phyloP scores from a whole-genome alignment of 2,113 vertebrate genomes.

The Otocyon megalotis region DNA sequence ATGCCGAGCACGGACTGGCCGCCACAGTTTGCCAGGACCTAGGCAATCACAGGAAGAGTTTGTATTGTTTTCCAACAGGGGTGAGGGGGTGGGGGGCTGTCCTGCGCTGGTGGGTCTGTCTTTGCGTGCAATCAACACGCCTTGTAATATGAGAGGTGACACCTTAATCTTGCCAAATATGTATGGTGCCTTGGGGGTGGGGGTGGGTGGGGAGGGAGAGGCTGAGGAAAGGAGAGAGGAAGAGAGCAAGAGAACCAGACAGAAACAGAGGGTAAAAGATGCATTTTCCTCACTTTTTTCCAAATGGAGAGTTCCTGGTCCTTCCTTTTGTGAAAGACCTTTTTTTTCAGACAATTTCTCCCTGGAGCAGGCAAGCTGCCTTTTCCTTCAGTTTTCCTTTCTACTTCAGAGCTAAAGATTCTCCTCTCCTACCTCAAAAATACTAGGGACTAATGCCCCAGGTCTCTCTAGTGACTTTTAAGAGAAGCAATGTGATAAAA shows the following conservation, averaged over 20 bases:
- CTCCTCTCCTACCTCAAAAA: not conserved
- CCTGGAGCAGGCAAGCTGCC: not conserved
- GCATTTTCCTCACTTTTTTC: not conserved
- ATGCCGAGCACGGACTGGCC: not conserved
- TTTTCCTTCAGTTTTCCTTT: not conserved
- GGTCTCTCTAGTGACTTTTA: not conserved
- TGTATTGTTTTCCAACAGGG: conserved; percentile 37
- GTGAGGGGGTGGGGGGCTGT: conserved; percentile 50
- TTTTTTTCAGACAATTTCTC: not conserved
- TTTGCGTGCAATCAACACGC: conserved; percentile 83
- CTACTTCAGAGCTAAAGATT: not conserved
- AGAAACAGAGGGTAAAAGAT: not conserved
- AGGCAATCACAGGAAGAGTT: not conserved
- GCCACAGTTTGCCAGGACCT: conserved; percentile 15
- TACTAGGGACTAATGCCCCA: not conserved
- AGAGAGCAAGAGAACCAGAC: not conserved
- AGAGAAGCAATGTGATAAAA: not conserved
- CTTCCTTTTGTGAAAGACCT: not conserved
- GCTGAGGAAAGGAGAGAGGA: not conserved
- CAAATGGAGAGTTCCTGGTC: not conserved
- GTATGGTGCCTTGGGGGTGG: conserved; percentile 56
- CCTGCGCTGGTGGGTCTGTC: conserved; percentile 68
- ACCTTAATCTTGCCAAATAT: conserved; percentile 89
- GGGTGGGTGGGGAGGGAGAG: not conserved
- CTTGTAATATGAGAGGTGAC: conserved; percentile 87